Base-by-base conservation (phyloP, 2,113 vertebrate genomes). In the Trichomycterus rosablanca region DNA sequence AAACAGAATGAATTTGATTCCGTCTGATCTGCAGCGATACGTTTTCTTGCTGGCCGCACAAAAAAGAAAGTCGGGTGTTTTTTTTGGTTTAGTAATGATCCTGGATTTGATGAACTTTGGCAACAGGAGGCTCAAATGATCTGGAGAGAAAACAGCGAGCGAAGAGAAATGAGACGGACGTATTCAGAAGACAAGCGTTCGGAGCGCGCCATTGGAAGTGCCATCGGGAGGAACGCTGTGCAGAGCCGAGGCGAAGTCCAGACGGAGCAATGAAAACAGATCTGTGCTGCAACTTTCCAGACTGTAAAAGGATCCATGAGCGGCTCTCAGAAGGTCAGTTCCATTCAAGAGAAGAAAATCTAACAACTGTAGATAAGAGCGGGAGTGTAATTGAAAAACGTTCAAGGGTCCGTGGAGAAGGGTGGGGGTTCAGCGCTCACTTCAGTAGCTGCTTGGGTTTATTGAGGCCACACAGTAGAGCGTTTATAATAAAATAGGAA, bases 191-290 rank as follows among this genome's bases (percentile, higher is more conserved):
- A 64, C 39, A 11, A 44, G 54, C 43, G 14, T 59, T 52, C 32
- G 30, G 30, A 19, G 57, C 43, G 62, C 42, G 46, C 4, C 37
- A 40, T 66, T 66, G 32, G 56, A 73, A 52, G 55, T 18, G 20
- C 22, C 59, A 5, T 64, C 48, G 35, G 26, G 30, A 34, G 16
- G 56, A 65, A 66, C 55, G 24, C 52, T 71, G 23, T 48, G 49
- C 70, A 76, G 71, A 37, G n/a, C 61, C 26, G 51, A 39, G 37
- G 34, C 46, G 35, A 54, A 14, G 23, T 34, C 43, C 37, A 51
- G 30, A 42, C 40, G 63, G 55, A 48, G 20, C 23, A 32, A 52
- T 45, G 51, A 57, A 44, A 66, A 35, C 52, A 53, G 55, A 48
- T 51, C 12, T 18, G 28, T 56, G 2, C 37, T 6, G 43, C 35